Base-by-base conservation (phyloP, 2,797 vertebrate species). In the Sciurus carolinensis region DNA sequence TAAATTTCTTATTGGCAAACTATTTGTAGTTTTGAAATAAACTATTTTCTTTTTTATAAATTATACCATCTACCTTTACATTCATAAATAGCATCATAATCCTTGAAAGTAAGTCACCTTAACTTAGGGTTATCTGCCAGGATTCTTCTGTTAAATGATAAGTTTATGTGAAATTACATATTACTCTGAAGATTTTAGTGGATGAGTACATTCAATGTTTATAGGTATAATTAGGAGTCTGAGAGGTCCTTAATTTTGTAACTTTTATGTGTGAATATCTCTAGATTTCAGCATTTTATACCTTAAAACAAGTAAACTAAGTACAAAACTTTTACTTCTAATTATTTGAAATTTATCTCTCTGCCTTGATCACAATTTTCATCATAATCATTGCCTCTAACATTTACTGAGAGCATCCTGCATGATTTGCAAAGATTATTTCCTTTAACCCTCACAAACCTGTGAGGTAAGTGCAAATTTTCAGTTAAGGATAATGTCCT, bases 201-300 rank as follows among this genome's bases (percentile, higher is more conserved):
- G 1, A 30, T 36, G 0, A 66, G 12, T 28, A 85, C 28, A 12
- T 52, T 94, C 9, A 79, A 33, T 71, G 22, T 59, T 30, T 79
- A 33, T 86, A 81, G 8, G 15, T 82, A 91, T 20, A 71, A 89
- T 59, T 9, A 79, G 24, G 5, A 86, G 14, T 71, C 30, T 7
- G 36, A 92, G 64, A 80, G 93, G 10, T 39, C 66, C 73, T 4
- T 80, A 52, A 80, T 80, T 89, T 95, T 94, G 28, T 77, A 71
- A 85, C 13, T 47, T 47, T 72, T 2, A 62, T 24, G 1, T 64
- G 24, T 57, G 15, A 79, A n/a, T 67, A 83, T 1, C 47, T 69
- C 17, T 28, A 72, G 26, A 77, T 39, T 86, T 94, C 84, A 91
- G 42, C 91, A 59, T 72, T 93, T 84, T 9, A 71, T n/a, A n/a